Evolutionary conservation across 2,797 vertebrate species (phyloP), one percentile per base, ranked within the genome.

Genomic region (Anguilla anguilla): DNA sequence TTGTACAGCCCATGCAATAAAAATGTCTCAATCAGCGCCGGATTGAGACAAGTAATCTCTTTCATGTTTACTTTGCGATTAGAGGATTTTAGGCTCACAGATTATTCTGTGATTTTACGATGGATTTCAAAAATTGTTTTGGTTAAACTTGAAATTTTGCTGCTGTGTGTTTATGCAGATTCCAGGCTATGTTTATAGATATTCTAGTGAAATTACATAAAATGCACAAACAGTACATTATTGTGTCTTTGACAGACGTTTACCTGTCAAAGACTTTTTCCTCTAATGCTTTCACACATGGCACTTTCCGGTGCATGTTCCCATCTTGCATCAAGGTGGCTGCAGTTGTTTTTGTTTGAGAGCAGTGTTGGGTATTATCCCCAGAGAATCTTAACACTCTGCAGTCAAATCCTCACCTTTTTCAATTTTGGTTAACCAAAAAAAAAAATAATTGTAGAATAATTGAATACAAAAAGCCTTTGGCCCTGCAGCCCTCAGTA

Each of bases 1-100:
- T 51, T 46, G 46, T n/a, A 0, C 7, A 82, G 79, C 25, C 25
- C 46, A 10, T 51, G 43, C 22, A 82, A 82, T 82, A 22, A 51
- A 51, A 51, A 49, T 82, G 46, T 82, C 22, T 15, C 74, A 49
- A 51, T 49, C 79, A 49, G 79, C 3, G 46, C 6, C n/a, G 6
- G 25, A n/a, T 6, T 64, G 17, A 64, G 74, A 28, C 35, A 17
- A 79, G 43, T 25, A 81, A 81, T 51, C 79, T 51, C 43, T 25
- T 82, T n/a, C 43, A n/a, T 82, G 79, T 51, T 82, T 81, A 81
- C 43, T 81, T 25, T 13, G 77, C 43, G 43, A 49, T 81, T 49
- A 22, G 4, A 81, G 77, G 77, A 46, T 64, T 81, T 51, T n/a
- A n/a, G 79, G 22, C 46, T 49, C 79, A 49, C 79, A 10, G 46